Evolutionary conservation across 2,797 vertebrate genomes (phyloP), one percentile per base, ranked within the genome.

Genomic region (Lagorchestes hirsutus): DNA sequence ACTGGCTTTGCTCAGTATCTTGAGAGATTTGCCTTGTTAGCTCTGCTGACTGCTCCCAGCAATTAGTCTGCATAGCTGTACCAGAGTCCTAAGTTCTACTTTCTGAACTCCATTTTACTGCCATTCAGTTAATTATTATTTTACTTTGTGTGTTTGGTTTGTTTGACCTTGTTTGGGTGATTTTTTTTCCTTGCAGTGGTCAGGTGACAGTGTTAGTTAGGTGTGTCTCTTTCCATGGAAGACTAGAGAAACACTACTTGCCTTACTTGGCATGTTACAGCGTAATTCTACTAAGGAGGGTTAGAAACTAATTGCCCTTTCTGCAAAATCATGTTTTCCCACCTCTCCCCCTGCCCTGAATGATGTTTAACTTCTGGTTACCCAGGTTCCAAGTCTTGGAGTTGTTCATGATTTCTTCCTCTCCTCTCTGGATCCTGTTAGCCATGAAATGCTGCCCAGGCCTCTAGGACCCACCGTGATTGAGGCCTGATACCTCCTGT

Each of bases 381-480:
- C 34, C 34, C 12, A 2, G 14, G 62, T 67, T 18, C 5, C 34
- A 16, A 34, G 4, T 34, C 62, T 67, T 67, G 62, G 62, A n/a
- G 14, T n/a, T 11, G 34, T 67, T 67, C 34, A 4, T 14, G 62
- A n/a, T 14, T n/a, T 16, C 34, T n/a, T n/a, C 34, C 62, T 67
- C 34, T 67, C 34, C 34, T 67, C 34, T 67, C 62, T 62, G 34
- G 34, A 67, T 67, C 14, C 62, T 5, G 14, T 67, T 34, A 1
- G 31, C n/a, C 13, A 16, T n/a, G 12, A 67, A 11, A 34, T n/a
- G 31, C 59, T 67, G 34, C 34, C 13, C 34, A 16, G 59, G 31
- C 62, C 34, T 67, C 59, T 28, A 1, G 34, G 62, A 0, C 4
- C 13, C 8, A 0, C 13, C 34, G 0, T 16, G 62, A n/a, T n/a